phyloP scores from a whole-genome alignment of 2,113 vertebrate species.

The Nyctereutes procyonoides region DNA sequence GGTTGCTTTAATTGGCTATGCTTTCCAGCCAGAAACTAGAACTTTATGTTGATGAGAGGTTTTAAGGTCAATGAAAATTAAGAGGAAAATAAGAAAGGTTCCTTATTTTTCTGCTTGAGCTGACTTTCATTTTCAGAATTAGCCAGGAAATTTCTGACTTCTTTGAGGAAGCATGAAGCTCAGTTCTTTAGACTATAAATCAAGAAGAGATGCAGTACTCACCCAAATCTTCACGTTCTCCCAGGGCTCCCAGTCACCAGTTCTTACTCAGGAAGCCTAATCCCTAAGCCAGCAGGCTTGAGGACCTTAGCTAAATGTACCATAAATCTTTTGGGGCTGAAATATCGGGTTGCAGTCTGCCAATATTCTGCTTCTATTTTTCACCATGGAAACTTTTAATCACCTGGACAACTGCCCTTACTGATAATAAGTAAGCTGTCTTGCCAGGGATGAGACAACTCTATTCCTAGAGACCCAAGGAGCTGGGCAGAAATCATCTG shows the following conservation, averaged over 20 bases:
- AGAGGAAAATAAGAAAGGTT: background rate
- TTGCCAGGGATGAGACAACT: background rate
- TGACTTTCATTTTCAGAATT: constrained; percentile 51
- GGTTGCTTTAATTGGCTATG: background rate
- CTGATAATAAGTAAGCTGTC: background rate
- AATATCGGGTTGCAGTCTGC: background rate
- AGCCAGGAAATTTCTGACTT: constrained; percentile 41
- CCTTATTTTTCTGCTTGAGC: constrained; percentile 17
- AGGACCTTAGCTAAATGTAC: background rate
- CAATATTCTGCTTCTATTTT: constrained; percentile 1
- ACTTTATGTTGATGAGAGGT: background rate
- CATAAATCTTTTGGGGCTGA: background rate
- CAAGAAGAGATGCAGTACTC: constrained; percentile 3
- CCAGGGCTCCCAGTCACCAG: background rate
- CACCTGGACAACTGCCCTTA: background rate
- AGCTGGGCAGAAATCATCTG: background rate
- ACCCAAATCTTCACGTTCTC: background rate
- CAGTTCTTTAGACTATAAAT: background rate
- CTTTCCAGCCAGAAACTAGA: constrained; percentile 55
- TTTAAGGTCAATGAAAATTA: constrained; percentile 51
- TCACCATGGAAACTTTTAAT: background rate
- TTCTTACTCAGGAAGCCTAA: background rate
- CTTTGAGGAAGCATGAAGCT: background rate
- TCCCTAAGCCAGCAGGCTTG: background rate
- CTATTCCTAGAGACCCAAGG: background rate